phyloP scores from a whole-genome alignment of 2,888 invertebrate species.

The Lithophane ornitopus region DNA sequence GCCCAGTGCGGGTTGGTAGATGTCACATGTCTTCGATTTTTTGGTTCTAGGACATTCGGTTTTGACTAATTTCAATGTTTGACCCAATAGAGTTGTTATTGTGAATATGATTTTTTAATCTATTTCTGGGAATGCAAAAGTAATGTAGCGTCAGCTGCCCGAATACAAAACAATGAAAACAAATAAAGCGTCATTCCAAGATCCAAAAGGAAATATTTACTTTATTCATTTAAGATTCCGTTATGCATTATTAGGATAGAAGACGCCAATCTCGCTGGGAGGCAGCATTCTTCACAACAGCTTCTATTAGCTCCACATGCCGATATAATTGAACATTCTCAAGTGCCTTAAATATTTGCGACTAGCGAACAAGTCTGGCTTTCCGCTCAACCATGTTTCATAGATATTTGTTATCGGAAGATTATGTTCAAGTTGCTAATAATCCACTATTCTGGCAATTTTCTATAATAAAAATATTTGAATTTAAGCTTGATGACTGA shows the following conservation, averaged over 20 bases:
- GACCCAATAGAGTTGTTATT: neutral
- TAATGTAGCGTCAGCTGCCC: neutral
- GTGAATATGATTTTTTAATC: neutral
- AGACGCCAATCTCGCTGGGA: conserved; percentile 76
- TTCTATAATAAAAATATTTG: neutral
- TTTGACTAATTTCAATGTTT: neutral
- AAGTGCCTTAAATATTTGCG: conserved; percentile 78
- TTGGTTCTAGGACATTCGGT: too few species aligned
- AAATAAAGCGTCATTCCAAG: conserved; percentile 22
- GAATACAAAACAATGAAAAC: conserved; percentile 17
- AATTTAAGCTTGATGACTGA: too few species aligned
- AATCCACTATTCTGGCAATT: neutral
- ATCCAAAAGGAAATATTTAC: conserved; percentile 47
- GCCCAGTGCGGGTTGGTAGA: too few species aligned
- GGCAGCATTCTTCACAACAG: conserved; percentile 74
- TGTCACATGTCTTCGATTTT: too few species aligned
- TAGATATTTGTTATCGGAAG: neutral
- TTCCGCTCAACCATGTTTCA: conserved; percentile 12
- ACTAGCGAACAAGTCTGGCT: conserved; percentile 44
- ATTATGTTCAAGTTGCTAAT: neutral
- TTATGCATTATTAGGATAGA: conserved; percentile 72
- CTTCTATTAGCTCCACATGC: conserved; percentile 76
- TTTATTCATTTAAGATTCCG: conserved; percentile 64
- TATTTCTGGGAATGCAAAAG: neutral
- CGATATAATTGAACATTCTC: conserved; percentile 84